Evolutionary conservation across 2,797 vertebrate genomes (phyloP).

Genomic region (Microchirus variegatus): DNA sequence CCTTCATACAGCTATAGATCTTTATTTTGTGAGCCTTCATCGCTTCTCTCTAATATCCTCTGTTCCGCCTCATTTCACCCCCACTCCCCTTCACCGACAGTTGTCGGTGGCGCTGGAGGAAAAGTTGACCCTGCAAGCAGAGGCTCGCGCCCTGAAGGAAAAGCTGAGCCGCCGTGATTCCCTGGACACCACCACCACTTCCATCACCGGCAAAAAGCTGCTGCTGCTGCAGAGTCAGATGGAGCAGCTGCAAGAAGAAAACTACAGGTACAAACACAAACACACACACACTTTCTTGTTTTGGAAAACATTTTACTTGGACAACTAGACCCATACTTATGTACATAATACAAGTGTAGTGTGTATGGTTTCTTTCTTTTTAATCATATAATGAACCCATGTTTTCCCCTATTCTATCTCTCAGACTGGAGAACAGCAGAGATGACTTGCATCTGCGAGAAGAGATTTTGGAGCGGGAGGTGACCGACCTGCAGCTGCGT

Average conservation of each 20-base stretch:
- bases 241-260: slow-evolving; percentile 95
- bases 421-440: slow-evolving; percentile 86
- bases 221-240: slow-evolving; percentile 91
- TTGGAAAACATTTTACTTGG: too few species aligned
- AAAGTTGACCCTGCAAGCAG: slow-evolving; percentile 79
- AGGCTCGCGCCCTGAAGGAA: slow-evolving; percentile 83
- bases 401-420: too few species aligned
- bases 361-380: not conserved
- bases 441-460: slow-evolving; percentile 84
- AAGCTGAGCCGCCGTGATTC: slow-evolving; percentile 73
- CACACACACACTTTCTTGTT: not conserved
- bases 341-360: not conserved
- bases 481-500: slow-evolving; percentile 82
- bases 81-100: too few species aligned
- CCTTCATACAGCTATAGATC: not conserved
- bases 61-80: not conserved
- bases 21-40: slow-evolving; percentile 2
- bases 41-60: not conserved
- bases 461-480: slow-evolving; percentile 83
- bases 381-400: not conserved
- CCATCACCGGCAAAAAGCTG: slow-evolving; percentile 88
- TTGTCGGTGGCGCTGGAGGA: slow-evolving; percentile 86
- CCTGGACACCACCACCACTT: slow-evolving; percentile 65
- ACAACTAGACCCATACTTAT: too few species aligned
- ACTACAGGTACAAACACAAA: slow-evolving; percentile 83